These are phyloP conservation scores for Folsomia manolachei DNA, from an alignment of 2,888 invertebrate genomes.

Conservation along the genomic window DNA sequence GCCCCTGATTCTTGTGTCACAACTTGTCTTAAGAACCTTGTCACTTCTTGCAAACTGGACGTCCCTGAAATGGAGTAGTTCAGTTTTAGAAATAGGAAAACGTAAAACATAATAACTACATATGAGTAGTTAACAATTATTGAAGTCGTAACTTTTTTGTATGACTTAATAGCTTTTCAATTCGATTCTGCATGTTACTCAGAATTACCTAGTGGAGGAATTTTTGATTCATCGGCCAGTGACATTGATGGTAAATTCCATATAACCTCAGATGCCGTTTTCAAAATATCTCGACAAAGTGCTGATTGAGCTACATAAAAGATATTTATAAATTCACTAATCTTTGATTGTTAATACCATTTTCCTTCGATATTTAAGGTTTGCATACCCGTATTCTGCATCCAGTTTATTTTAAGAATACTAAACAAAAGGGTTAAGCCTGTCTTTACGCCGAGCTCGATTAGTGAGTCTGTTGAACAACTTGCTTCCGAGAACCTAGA, in stretches of 20 bases:
- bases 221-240: conserved; percentile 61
- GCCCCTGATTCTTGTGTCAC: conserved; percentile 58
- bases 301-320: conserved; percentile 52
- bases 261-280: conserved; percentile 61
- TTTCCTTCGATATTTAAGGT: neutral
- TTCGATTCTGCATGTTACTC: too few relatives aligned
- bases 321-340: conserved; percentile 11
- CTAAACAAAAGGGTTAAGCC: conserved; percentile 63
- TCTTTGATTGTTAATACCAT: neutral
- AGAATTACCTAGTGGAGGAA: conserved; percentile 59
- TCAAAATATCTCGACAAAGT: conserved; percentile 62
- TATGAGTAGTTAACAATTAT: too few relatives aligned
- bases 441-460: conserved; percentile 64
- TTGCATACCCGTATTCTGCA: conserved; percentile 52
- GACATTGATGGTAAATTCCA: conserved; percentile 61
- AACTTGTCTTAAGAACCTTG: conserved; percentile 58
- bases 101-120: too few relatives aligned
- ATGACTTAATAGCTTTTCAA: too few relatives aligned
- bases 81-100: too few relatives aligned
- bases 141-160: too few relatives aligned
- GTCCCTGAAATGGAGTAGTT: too few relatives aligned
- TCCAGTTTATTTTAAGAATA: conserved; percentile 63
- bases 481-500: neutral
- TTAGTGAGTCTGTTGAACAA: conserved; percentile 58
- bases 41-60: conserved; percentile 60